Percentiles rank a stretch among this genome's conserved stretches.
Evolutionary conservation across 2,888 invertebrate species (phyloP).

Genomic region (Caenorhabditis sp.): DNA sequence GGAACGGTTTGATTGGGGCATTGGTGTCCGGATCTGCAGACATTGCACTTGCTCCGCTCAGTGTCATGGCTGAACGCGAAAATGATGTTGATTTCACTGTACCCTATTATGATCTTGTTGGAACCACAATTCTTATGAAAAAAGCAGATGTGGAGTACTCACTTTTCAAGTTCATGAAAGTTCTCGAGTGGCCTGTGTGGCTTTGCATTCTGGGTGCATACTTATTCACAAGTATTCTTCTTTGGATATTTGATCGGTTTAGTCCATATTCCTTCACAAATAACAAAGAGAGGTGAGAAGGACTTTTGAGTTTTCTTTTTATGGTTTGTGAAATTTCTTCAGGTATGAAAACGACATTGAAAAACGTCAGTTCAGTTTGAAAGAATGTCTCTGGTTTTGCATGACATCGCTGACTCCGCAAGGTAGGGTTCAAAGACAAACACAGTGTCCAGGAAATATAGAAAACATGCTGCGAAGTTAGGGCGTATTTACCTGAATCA

Average conservation of each 20-base stretch:
- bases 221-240: constrained; percentile 93
- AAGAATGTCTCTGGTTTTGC: constrained; percentile 98
- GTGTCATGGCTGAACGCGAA: constrained; percentile 97
- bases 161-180: constrained; percentile 94
- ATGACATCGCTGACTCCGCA: constrained; percentile 97
- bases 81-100: constrained; percentile 97
- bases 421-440: constrained; percentile 83
- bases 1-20: constrained; percentile 89
- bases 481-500: not conserved
- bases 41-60: constrained; percentile 94
- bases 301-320: not conserved
- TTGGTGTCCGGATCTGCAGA: constrained; percentile 87
- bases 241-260: constrained; percentile 98
- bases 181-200: constrained; percentile 95
- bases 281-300: constrained; percentile 85
- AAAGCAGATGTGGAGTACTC: constrained; percentile 93
- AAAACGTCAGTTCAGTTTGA: constrained; percentile 94
- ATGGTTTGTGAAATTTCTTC: constrained; percentile 30
- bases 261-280: constrained; percentile 97
- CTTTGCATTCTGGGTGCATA: constrained; percentile 95
- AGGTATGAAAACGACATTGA: constrained; percentile 87
- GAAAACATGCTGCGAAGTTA: not conserved
- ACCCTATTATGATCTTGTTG: constrained; percentile 97
- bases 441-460: not conserved
- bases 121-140: constrained; percentile 96